phyloP scores from a whole-genome alignment of 2,888 invertebrate species.

The Coremacera marginata region DNA sequence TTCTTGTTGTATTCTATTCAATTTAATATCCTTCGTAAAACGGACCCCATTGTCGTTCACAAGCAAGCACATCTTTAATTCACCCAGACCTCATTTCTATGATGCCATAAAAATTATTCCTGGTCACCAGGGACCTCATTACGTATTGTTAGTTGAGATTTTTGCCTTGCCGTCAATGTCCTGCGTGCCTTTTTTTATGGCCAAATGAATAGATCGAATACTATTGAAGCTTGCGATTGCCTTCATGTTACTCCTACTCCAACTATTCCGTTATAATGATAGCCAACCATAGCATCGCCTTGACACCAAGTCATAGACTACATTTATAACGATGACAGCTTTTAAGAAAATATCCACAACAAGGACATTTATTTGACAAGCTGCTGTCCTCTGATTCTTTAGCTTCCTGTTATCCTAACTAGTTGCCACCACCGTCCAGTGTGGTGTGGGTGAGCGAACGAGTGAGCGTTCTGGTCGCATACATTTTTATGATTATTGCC shows the following conservation, averaged over 20 bases:
- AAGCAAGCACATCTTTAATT: background rate
- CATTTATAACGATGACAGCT: conserved; percentile 16
- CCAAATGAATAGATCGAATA: conserved; percentile 25
- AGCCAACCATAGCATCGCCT: background rate
- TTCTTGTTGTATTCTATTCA: too few species aligned
- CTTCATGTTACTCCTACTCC: too few species aligned
- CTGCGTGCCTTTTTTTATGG: background rate
- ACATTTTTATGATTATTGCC: conserved; percentile 22
- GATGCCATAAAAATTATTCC: conserved; percentile 38
- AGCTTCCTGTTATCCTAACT: background rate
- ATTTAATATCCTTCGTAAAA: background rate
- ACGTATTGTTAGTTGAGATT: conserved; percentile 10
- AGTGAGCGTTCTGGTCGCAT: background rate
- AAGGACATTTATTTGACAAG: conserved; percentile 34
- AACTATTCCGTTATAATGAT: too few species aligned
- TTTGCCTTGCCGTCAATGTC: background rate
- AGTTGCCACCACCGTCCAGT: background rate
- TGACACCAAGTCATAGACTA: background rate
- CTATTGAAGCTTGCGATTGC: conserved; percentile 3
- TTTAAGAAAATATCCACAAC: conserved; percentile 3
- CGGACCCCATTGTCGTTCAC: background rate
- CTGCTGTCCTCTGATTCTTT: background rate
- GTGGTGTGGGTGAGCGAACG: background rate
- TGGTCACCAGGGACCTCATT: conserved; percentile 43
- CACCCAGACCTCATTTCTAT: background rate